A percentile compares a stretch with the other conserved stretches of the same genome.
Conservation (phyloP, 2,888 invertebrate species). For the Stenodera caucasica region DNA sequence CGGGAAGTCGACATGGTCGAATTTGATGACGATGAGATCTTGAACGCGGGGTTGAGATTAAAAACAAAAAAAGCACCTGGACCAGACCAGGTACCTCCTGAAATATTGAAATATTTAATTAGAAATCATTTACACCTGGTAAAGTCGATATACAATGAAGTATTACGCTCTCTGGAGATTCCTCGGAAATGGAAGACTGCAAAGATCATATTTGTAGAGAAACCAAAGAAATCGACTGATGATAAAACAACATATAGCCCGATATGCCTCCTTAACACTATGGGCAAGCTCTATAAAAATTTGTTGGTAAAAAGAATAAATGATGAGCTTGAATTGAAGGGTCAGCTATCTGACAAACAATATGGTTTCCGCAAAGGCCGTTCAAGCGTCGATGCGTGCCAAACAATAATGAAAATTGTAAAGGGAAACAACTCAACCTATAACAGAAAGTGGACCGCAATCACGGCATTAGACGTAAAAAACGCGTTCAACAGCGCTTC, state of each 20-base stretch:
- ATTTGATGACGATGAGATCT: slow-evolving; percentile 13
- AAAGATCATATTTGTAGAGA: slow-evolving; percentile 13
- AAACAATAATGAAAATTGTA: background rate
- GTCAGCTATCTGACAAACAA: background rate
- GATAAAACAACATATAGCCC: slow-evolving; percentile 17
- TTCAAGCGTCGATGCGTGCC: background rate
- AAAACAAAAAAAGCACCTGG: slow-evolving; percentile 16
- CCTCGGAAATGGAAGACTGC: slow-evolving; percentile 17
- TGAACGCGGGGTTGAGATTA: background rate
- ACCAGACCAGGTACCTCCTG: background rate
- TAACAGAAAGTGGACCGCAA: background rate
- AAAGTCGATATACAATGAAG: slow-evolving; percentile 13
- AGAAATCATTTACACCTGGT: background rate
- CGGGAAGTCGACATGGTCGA: slow-evolving; percentile 6
- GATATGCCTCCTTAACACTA: slow-evolving; percentile 12
- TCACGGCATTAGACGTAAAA: background rate
- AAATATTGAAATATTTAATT: slow-evolving; percentile 11
- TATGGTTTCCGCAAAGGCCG: background rate
- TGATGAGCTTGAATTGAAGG: background rate
- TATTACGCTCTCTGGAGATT: background rate
- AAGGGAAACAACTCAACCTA: background rate
- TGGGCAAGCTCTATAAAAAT: slow-evolving; percentile 19
- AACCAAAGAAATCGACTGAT: slow-evolving; percentile 8
- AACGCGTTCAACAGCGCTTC: background rate
- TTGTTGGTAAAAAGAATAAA: background rate